These are phyloP conservation scores for Amphipoea lucens DNA, from an alignment of 2,888 invertebrate species.

Conservation along the genomic window DNA sequence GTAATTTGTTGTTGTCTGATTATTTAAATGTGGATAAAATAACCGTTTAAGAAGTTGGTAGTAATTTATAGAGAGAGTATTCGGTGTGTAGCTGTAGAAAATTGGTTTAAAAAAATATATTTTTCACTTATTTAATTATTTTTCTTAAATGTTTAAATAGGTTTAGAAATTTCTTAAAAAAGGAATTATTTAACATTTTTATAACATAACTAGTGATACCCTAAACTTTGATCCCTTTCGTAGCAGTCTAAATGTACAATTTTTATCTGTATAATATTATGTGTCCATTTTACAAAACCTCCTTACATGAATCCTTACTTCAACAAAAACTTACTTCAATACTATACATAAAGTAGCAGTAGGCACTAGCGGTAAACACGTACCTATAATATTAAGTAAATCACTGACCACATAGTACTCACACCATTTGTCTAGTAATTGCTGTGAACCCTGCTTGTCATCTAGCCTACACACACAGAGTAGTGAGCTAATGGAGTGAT, in stretches of 20 bases:
- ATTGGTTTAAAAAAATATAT: not conserved
- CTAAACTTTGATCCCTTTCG: not conserved
- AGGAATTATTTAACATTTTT: not conserved
- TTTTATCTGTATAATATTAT: constrained; percentile 8
- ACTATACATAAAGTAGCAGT: constrained; percentile 29
- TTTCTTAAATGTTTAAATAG: not conserved
- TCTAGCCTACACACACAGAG: constrained; percentile 51
- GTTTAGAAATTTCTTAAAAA: not conserved
- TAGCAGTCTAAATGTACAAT: constrained; percentile 1
- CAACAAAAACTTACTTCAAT: constrained; percentile 25
- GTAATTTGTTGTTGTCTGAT: constrained; percentile 35
- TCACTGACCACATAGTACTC: constrained; percentile 49
- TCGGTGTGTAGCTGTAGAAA: constrained; percentile 9
- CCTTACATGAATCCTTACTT: not conserved
- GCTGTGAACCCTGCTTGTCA: constrained; percentile 59
- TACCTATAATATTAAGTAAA: constrained; percentile 30
- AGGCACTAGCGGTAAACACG: constrained; percentile 23
- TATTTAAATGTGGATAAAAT: constrained; percentile 17
- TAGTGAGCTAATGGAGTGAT: constrained; percentile 49
- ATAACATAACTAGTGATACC: not conserved
- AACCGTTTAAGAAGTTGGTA: constrained; percentile 4
- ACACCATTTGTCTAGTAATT: constrained; percentile 48
- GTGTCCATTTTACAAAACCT: not conserved
- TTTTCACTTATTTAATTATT: not conserved
- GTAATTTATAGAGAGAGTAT: not conserved